These are phyloP conservation scores for Zelleria hepariella DNA, from an alignment of 2,888 invertebrate species.

Conservation along the genomic window DNA sequence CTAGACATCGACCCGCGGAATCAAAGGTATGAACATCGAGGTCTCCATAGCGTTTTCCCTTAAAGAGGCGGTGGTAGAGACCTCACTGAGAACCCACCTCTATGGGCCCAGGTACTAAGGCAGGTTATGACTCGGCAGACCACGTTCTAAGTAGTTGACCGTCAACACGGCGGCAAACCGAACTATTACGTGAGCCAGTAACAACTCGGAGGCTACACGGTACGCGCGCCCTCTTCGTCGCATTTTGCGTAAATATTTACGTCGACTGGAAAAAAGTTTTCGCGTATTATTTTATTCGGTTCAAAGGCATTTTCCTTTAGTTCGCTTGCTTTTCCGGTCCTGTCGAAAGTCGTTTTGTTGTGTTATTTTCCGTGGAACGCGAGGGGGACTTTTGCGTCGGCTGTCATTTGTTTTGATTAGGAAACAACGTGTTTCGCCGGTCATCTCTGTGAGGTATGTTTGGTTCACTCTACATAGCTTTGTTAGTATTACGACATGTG, in stretches of 20 bases:
- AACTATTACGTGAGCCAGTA: slow-evolving; percentile 36
- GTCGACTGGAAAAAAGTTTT: slow-evolving; percentile 49
- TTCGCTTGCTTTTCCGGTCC: too few relatives aligned
- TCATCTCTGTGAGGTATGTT: slow-evolving; percentile 2
- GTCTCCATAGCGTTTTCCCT: neutral
- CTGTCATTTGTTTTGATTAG: slow-evolving; percentile 56
- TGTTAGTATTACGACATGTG: slow-evolving; percentile 9
- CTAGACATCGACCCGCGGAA: neutral
- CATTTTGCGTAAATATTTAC: slow-evolving; percentile 54
- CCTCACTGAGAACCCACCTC: neutral
- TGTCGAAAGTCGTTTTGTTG: slow-evolving; percentile 9
- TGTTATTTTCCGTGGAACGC: slow-evolving; percentile 12
- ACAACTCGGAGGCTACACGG: slow-evolving; percentile 42
- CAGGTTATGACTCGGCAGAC: neutral
- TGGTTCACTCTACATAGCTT: slow-evolving; percentile 1
- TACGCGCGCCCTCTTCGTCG: slow-evolving; percentile 47
- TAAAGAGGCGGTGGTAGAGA: neutral
- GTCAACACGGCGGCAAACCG: neutral
- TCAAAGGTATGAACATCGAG: neutral
- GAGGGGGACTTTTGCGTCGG: slow-evolving; percentile 29
- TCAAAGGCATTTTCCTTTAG: slow-evolving; percentile 5
- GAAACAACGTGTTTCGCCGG: slow-evolving; percentile 29
- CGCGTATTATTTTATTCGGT: slow-evolving; percentile 12
- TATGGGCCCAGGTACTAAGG: neutral
- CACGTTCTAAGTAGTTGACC: neutral